These are phyloP conservation scores for Machaerirhynchus nigripectus DNA, from an alignment of 2,113 vertebrate species.

Conservation along the genomic window DNA sequence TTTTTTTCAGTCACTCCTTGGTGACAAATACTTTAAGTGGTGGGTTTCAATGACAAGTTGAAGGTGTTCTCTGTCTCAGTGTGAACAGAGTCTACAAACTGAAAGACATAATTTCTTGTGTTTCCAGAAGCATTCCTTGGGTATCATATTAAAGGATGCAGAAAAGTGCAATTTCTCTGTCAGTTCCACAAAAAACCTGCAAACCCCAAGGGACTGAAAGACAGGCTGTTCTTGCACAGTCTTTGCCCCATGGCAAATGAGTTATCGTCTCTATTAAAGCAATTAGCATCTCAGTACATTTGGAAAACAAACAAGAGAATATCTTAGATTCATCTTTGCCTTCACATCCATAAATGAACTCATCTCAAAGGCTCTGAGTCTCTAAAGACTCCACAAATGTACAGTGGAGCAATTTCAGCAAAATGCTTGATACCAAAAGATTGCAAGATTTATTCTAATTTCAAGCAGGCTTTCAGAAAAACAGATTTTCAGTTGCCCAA, in stretches of 20 bases:
- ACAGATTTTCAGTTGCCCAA: not conserved
- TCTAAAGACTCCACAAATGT: not conserved
- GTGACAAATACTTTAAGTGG: not conserved
- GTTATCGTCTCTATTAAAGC: not conserved
- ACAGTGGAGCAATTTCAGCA: not conserved
- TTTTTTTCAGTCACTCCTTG: not conserved
- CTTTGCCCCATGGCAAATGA: not conserved
- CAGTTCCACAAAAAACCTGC: not conserved
- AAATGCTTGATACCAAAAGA: not conserved
- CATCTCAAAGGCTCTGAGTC: not conserved
- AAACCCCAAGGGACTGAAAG: not conserved
- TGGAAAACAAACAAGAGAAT: not conserved
- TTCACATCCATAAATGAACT: not conserved
- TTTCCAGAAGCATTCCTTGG: not conserved
- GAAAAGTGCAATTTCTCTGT: not conserved
- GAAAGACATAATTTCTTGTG: not conserved
- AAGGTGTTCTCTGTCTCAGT: not conserved
- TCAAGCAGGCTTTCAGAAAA: not conserved
- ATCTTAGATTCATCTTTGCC: not conserved
- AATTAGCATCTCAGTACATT: not conserved
- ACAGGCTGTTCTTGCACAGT: not conserved
- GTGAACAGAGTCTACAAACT: not conserved
- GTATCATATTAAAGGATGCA: not conserved
- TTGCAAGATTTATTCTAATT: not conserved
- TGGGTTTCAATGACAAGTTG: not conserved